Evolutionary conservation across 2,113 vertebrate genomes (phyloP), one percentile per base, ranked within the genome.

Genomic region (Pelmatolapia mariae): DNA sequence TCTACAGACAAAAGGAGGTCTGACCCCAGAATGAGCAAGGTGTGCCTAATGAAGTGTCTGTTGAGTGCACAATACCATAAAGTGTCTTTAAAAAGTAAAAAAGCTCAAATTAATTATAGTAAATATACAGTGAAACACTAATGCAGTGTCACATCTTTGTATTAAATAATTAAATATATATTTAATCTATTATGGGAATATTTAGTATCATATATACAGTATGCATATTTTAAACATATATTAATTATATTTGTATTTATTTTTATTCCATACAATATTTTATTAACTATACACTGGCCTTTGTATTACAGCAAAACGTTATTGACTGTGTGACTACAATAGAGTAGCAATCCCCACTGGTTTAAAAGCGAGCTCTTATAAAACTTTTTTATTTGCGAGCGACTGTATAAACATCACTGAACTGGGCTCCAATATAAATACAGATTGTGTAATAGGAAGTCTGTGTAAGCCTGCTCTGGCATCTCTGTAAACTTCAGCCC

Each of bases 401-500:
- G 10, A 52, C 0, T 50, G 45, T 50, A 52, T 78, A 78, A 24
- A 52, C 5, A 13, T 4, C 38, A 31, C n/a, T 78, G 45, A 81
- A 13, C 71, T 79, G n/a, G 40, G 82, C 53, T 82, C 24, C 29
- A 53, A 36, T 86, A 84, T 89, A 91, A 90, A 89, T 84, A 91
- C 82, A 56, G 71, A 92, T 59, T 87, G 87, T 95, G 92, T 89
- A 91, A 89, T 84, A 91, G 95, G 93, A 95, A 89, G 89, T 93
- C 93, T 93, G 92, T 92, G 86, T 91, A 84, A 85, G 85, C 92
- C 90, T 91, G 92, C 96, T 97, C 97, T 95, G 96, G 93, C 89
- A 43, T 96, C 96, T 97, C 84, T 96, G 89, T 95, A 95, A 96
- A 96, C 92, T 93, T 91, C 90, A 93, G 95, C 95, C 96, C 96